Conservation (phyloP, 2,797 vertebrate species). For the Rhabdomys pumilio region DNA sequence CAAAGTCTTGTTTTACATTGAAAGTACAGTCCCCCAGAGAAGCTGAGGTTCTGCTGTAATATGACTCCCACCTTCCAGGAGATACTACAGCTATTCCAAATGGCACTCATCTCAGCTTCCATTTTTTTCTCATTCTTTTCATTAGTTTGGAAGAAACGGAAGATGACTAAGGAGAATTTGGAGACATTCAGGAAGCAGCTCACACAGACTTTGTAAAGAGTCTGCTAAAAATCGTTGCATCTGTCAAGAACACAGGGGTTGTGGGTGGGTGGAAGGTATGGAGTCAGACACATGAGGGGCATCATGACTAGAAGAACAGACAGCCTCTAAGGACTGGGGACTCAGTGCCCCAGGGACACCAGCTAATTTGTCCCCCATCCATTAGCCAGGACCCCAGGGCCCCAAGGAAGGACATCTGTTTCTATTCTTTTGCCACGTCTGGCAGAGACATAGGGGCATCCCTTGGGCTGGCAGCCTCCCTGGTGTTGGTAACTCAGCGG, state of each 20-base stretch:
- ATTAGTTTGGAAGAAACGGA: not conserved
- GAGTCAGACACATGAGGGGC: not conserved
- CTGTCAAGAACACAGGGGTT: not conserved
- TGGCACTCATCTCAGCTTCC: not conserved
- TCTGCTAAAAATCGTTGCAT: conserved; percentile 33
- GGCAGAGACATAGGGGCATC: conserved; percentile 48
- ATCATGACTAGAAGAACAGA: not conserved
- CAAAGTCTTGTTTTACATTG: not conserved
- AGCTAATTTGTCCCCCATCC: not conserved
- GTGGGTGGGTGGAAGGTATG: not conserved
- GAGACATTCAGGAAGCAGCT: not conserved
- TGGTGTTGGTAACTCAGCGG: conserved; percentile 76
- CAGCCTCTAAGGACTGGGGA: not conserved
- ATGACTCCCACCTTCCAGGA: not conserved
- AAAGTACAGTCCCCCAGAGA: not conserved
- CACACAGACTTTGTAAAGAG: conserved; percentile 27
- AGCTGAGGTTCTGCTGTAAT: not conserved
- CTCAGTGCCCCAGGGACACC: not conserved
- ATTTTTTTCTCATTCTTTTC: not conserved
- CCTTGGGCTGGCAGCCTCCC: conserved; percentile 68
- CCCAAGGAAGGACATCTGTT: conserved; percentile 63
- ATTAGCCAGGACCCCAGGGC: not conserved
- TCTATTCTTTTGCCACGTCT: conserved; percentile 60
- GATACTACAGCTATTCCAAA: not conserved
- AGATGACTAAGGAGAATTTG: conserved; percentile 15